Evolutionary conservation across 2,113 vertebrate species (phyloP), one percentile per base, ranked within the genome.

Genomic region (Epinephelus cyanopodus): DNA sequence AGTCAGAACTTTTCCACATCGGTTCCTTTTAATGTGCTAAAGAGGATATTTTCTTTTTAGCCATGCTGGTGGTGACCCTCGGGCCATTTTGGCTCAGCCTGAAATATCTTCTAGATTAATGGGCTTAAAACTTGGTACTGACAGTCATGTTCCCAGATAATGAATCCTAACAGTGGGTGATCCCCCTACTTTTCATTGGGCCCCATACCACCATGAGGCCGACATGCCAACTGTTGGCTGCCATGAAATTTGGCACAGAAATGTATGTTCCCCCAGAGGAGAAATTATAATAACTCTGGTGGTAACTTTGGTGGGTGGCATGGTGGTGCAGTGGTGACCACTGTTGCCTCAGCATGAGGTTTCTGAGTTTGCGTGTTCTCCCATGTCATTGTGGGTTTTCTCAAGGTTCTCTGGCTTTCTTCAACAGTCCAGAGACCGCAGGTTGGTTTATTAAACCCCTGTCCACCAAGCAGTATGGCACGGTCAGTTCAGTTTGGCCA

Each of bases 1-100:
- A 66, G 61, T 83, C 73, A 71, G 48, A 85, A 25, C 29, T 11
- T 29, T 37, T 76, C 54, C 50, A 68, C 52, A 74, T 60, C 11
- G n/a, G 4, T 47, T 75, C 8, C 10, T 57, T 77, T 67, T 65
- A 58, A 52, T 18, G 39, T 66, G 25, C 29, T 19, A 65, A 72
- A 23, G 58, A 78, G 42, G 18, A 52, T 19, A 0, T 10, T 53
- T 58, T 27, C 21, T 68, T 70, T 81, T 71, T 25, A n/a, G 47
- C 5, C 18, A 21, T 1, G 2, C 23, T 33, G 15, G 18, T 53
- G n/a, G 15, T 76, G 15, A 50, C 64, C 48, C 27, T 15, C 4
- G 7, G 5, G 73, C 25, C 10, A 39, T 42, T 74, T 63, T 75
- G 47, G 25, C 52, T 57, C 19, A 57, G 54, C 56, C 48, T 58